phyloP scores from a whole-genome alignment of 2,113 vertebrate species.

The Centropus bengalensis region DNA sequence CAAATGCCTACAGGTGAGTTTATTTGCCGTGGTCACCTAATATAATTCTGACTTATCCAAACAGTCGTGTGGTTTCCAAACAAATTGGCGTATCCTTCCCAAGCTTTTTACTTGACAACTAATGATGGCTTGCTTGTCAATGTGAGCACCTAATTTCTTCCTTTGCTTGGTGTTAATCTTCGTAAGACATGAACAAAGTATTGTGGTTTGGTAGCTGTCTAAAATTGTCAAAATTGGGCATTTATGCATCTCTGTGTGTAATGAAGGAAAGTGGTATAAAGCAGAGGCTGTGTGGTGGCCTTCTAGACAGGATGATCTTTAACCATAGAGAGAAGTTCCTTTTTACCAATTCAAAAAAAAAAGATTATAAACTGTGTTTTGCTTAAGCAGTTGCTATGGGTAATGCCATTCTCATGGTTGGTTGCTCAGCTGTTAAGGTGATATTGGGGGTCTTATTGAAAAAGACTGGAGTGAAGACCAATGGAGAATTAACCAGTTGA shows the following conservation, averaged over 20 bases:
- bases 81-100: neutral
- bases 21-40: neutral
- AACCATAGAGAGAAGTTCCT: neutral
- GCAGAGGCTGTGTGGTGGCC: neutral
- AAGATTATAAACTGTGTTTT: neutral
- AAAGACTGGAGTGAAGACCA: neutral
- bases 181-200: neutral
- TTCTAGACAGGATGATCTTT: constrained; percentile 18
- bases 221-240: neutral
- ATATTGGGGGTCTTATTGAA: neutral
- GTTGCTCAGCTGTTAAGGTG: constrained; percentile 26
- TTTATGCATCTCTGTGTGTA: neutral
- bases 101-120: neutral
- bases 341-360: neutral
- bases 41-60: neutral
- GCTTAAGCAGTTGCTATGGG: neutral
- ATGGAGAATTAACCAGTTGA: neutral
- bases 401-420: neutral
- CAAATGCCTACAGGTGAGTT: neutral
- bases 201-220: neutral
- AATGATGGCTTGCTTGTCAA: neutral
- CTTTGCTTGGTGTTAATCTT: neutral
- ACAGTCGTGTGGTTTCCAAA: neutral
- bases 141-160: neutral
- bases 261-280: neutral